Evolutionary conservation across 2,888 invertebrate genomes (phyloP), one percentile per base, ranked within the genome.

Genomic region (Griposia aprilina): DNA sequence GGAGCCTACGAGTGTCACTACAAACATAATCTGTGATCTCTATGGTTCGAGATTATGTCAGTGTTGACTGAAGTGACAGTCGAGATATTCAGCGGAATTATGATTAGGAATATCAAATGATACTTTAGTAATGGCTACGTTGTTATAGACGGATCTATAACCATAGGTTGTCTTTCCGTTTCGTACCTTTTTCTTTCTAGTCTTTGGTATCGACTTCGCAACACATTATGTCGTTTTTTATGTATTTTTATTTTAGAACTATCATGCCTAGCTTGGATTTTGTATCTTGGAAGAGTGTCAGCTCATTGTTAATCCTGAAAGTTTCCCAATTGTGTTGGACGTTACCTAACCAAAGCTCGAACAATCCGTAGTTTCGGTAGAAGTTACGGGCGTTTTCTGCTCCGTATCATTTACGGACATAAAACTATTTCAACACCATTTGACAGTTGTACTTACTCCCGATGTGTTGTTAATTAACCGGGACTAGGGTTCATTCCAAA

Each of bases 1-100:
- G 91, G 89, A 90, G 91, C 87, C 90, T 90, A 87, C 90, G 91
- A 91, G 90, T 87, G 90, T 87, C 81, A 55, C 48, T 41, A 90
- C 86, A 91, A 92, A 93, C 89, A 92, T 91, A 90, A 90, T 92
- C 88, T 90, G 88, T 90, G 90, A 90, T 92, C 88, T 88, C 88
- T 84, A 76, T 83, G 76, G 77, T 85, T 87, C 87, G 83, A 81
- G 85, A 86, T 83, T 74, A 82, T 75, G 71, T 73, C 76, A 65
- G 48, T 83, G 81, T 87, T 90, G 87, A 87, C 88, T 80, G 67
- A 86, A 80, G 79, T 78, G 70, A 70, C 36, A 48, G 78, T 75
- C 70, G 11, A 76, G 68, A 74, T 83, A 71, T 79, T 76, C 70
- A 63, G 26, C 1, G 36, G 45, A 73, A 62, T 77, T 74, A 65